Base-by-base conservation (phyloP, 2,113 vertebrate genomes). In the Chloebia gouldiae region DNA sequence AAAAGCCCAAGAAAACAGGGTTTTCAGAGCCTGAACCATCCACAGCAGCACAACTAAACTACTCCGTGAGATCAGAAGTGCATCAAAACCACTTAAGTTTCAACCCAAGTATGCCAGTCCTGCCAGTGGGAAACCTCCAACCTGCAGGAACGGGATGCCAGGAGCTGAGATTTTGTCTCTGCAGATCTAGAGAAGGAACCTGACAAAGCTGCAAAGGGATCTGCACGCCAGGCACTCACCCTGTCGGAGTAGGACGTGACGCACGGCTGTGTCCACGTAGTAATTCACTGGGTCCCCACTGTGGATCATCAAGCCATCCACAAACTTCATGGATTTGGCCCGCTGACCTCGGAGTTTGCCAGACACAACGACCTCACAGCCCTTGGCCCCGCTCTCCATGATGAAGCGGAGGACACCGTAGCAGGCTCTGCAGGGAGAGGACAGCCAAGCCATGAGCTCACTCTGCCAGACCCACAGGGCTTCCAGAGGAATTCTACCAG, bases 241-340 rank as follows among this genome's bases (percentile, higher is more conserved):
- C 96, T 99, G 99, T 88, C 99, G 98, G 50, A 99, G 98, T 39
- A 99, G 98, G 66, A 99, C 99, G 6, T 99, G 99, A 82, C 99
- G 99, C 92, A 99, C 99, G 0, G 99, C 99, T 4, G 99, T 99
- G 96, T 99, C 99, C 1, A 99, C 99, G 1, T 99, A 99, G 98
- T 99, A 99, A 97, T 99, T 99, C 85, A 99, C 99, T 0, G 99
- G 99, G 97, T 99, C 99, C 84, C 99, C 99, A 1, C 99, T 99
- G 98, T 99, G 99, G 98, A 99, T 99, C 99, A 99, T 99, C 98
- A 99, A 94, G 21, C 99, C 99, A 13, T 99, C 99, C 96, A 99
- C 99, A 24, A 99, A 99, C 96, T 99, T 99, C 99, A 99, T 99
- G 98, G 99, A 99, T 57, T 99, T 99, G 90, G 99, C 99, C 60